These are phyloP conservation scores for Callosobruchus maculatus DNA, from an alignment of 2,888 invertebrate species.

Conservation along the genomic window DNA sequence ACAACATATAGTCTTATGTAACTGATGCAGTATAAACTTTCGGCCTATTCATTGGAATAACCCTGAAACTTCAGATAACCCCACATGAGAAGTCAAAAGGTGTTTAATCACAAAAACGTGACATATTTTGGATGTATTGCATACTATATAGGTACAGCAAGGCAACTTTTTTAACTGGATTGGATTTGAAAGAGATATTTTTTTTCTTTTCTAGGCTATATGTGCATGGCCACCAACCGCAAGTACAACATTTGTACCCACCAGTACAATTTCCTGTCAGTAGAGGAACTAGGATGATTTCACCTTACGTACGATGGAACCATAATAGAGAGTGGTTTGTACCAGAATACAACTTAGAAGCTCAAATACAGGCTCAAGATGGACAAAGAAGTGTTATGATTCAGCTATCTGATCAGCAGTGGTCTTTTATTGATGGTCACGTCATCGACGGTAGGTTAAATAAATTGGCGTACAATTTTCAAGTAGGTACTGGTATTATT, in stretches of 20 bases:
- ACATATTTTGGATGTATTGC: too few species aligned
- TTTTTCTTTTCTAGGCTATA: slow-evolving; percentile 59
- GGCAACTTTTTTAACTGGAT: too few species aligned
- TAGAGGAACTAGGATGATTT: slow-evolving; percentile 50
- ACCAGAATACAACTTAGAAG: slow-evolving; percentile 31
- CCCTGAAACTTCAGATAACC: too few species aligned
- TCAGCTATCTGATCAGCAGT: slow-evolving; percentile 52
- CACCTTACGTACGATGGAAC: slow-evolving; percentile 85
- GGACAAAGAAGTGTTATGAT: slow-evolving; percentile 11
- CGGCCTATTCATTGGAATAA: too few species aligned
- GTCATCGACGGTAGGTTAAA: slow-evolving; percentile 61
- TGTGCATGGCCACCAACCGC: slow-evolving; percentile 70
- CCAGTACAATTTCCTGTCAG: slow-evolving; percentile 77
- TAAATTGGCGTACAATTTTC: not conserved
- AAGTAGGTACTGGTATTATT: too few species aligned
- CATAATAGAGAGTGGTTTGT: slow-evolving; percentile 76
- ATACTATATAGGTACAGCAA: too few species aligned
- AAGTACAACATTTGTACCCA: slow-evolving; percentile 74
- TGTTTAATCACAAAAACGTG: too few species aligned
- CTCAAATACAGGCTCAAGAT: slow-evolving; percentile 5
- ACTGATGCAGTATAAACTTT: too few species aligned
- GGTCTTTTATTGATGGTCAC: slow-evolving; percentile 74
- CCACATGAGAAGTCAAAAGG: too few species aligned
- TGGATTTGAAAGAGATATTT: too few species aligned
- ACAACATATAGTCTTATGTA: too few species aligned